Evolutionary conservation across 2,113 vertebrate species (phyloP), one percentile per base, ranked within the genome.

Genomic region (Erinaceus europaeus): DNA sequence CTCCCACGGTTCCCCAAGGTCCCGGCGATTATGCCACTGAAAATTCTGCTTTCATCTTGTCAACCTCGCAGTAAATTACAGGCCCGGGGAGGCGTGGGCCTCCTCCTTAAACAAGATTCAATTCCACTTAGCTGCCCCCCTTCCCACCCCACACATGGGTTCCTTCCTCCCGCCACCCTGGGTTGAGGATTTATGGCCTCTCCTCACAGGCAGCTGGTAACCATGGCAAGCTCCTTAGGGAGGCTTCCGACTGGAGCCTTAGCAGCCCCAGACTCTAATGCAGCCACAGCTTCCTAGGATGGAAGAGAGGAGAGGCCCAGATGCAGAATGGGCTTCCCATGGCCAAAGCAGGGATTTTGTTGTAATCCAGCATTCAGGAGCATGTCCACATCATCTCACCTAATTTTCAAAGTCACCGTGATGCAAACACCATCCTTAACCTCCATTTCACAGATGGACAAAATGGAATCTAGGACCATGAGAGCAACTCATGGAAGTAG

Each of bases 61-160:
- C 95, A 90, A 93, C 91, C 88, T 94, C 2, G 57, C 94, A 96
- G 95, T 95, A 95, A 95, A 96, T 95, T 36, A 9, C 62, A 8
- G 93, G 42, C 71, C 93, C 77, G 69, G 74, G 90, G 73, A 96
- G 91, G 95, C 86, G 81, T 55, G 0, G 89, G 86, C 92, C 91
- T 94, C 94, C 96, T 95, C 92, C 93, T 94, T 96, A 94, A 94
- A 95, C 81, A 94, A 95, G 91, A 95, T 93, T 94, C 96, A 95
- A 95, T 97, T 91, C 95, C 21, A 25, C 91, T 96, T 94, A 95
- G 92, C 82, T 75, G 86, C 90, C 95, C 69, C 92, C 55, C 40
- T 92, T 92, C 86, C 90, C 36, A 32, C 86, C 94, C 92, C 80
- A 25, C 89, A 57, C 81, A 40, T 7, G 23, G 89, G 72, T 38